Percentiles rank a stretch among this genome's conserved stretches.
Evolutionary conservation across 2,888 invertebrate genomes (phyloP).

Genomic region (Sinelater perroti): DNA sequence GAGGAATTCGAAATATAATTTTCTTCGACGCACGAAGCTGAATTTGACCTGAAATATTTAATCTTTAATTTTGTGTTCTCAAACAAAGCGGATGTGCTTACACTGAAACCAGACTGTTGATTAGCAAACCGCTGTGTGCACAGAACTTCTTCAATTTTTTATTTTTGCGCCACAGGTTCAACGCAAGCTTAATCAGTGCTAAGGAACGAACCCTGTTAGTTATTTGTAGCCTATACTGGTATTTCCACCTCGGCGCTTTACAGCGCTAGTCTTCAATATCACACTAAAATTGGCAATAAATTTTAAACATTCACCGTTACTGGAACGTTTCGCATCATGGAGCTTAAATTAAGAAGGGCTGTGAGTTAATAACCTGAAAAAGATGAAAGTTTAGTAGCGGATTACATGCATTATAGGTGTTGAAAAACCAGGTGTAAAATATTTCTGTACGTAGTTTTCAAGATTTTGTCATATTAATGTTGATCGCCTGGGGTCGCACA

Average conservation of each 20-base stretch:
- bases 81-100: background rate
- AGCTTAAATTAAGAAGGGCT: conserved; percentile 8
- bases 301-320: background rate
- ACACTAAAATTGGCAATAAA: conserved; percentile 4
- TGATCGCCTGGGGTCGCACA: conserved; percentile 9
- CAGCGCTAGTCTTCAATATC: too few species aligned
- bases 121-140: background rate
- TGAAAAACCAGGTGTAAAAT: conserved; percentile 11
- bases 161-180: background rate
- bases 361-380: conserved; percentile 6
- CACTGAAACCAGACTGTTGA: background rate
- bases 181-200: too few species aligned
- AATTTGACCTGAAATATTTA: conserved; percentile 2
- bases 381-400: conserved; percentile 4
- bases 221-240: too few species aligned
- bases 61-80: conserved; percentile 4
- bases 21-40: background rate
- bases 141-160: background rate
- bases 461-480: conserved; percentile 17
- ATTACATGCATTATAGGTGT: too few species aligned
- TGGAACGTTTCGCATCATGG: background rate
- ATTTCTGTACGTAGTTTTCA: conserved; percentile 6
- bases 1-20: conserved; percentile 7
- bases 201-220: too few species aligned
- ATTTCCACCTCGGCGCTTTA: too few species aligned